phyloP scores from a whole-genome alignment of 2,888 invertebrate species.

The Rhogogaster chlorosoma region DNA sequence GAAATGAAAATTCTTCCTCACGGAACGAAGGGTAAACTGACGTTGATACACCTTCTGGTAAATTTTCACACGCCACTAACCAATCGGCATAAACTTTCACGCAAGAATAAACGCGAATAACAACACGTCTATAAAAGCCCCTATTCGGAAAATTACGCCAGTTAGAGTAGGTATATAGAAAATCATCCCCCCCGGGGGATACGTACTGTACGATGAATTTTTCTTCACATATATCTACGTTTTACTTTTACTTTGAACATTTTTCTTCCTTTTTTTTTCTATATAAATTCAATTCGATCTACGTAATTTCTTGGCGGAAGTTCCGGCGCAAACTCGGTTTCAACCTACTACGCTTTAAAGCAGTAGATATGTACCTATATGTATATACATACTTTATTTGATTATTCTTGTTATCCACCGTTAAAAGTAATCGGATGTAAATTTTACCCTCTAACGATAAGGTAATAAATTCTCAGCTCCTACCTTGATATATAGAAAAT shows the following conservation, averaged over 20 bases:
- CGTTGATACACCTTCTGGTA: background rate
- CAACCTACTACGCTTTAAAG: too few relatives aligned
- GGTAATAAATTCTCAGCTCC: background rate
- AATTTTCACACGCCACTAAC: conserved; percentile 8
- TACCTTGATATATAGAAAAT: background rate
- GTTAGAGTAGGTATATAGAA: background rate
- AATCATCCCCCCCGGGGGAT: background rate
- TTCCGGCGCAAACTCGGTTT: background rate
- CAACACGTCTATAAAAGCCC: background rate
- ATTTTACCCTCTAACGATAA: background rate
- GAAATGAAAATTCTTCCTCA: background rate
- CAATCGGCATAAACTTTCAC: conserved; percentile 21
- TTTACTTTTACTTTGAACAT: too few relatives aligned
- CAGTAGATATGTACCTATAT: too few relatives aligned
- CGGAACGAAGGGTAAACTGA: background rate
- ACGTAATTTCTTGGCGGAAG: background rate
- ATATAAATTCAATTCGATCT: too few relatives aligned
- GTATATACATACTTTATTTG: background rate
- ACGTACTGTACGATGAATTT: background rate
- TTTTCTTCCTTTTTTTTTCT: too few relatives aligned
- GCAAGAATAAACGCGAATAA: conserved; percentile 11
- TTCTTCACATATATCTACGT: background rate
- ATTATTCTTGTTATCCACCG: background rate
- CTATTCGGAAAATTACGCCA: background rate
- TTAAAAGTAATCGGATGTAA: conserved; percentile 22